Conservation (phyloP, 2,113 vertebrate species). For the Eulemur macaco region DNA sequence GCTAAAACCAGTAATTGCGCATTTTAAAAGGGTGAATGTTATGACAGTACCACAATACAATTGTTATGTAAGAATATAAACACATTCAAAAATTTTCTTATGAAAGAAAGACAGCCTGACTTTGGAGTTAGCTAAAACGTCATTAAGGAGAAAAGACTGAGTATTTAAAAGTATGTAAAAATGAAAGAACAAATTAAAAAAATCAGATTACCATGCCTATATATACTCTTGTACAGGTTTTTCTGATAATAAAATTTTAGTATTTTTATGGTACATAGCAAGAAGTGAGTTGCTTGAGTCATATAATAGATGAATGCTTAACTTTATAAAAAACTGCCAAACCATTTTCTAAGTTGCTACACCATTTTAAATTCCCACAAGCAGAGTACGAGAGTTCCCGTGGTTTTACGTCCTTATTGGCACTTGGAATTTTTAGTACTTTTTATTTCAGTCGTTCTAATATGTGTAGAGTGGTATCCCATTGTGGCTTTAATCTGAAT, state of each 20-base stretch:
- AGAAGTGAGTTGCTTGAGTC: background rate
- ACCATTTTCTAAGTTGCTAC: background rate
- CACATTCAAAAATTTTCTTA: background rate
- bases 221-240: background rate
- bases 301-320: background rate
- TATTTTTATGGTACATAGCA: background rate
- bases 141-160: background rate
- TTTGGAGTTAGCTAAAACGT: background rate
- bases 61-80: background rate
- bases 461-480: too few relatives aligned
- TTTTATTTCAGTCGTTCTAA: too few relatives aligned
- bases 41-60: background rate
- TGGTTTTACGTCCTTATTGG: too few relatives aligned
- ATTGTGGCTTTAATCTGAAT: background rate
- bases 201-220: background rate
- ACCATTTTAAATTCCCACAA: background rate
- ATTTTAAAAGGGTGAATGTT: background rate
- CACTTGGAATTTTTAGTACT: background rate
- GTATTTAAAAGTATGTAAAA: background rate
- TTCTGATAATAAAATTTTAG: background rate
- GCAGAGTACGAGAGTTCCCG: background rate
- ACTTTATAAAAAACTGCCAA: background rate
- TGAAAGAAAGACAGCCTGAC: too few relatives aligned
- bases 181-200: background rate
- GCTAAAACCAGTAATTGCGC: background rate